phyloP scores from a whole-genome alignment of 2,888 invertebrate genomes.

The Bellardia bayeri region DNA sequence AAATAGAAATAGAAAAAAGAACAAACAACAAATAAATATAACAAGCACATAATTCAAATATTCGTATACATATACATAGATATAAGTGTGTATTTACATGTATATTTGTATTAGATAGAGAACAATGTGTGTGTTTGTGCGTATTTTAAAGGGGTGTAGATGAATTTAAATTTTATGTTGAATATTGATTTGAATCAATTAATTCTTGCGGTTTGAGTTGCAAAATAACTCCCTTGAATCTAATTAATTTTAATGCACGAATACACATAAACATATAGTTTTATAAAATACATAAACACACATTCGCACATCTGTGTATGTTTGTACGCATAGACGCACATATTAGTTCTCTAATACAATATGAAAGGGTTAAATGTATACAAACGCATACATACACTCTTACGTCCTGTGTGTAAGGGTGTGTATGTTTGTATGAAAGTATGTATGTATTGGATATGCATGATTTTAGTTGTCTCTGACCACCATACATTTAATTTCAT shows the following conservation, averaged over 20 bases:
- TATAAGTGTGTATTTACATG: conserved; percentile 3
- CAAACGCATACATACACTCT: conserved; percentile 14
- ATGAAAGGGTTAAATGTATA: conserved; percentile 41
- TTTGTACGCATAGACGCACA: conserved; percentile 66
- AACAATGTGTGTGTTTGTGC: not conserved
- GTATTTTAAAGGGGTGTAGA: conserved; percentile 33
- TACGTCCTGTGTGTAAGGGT: conserved; percentile 9
- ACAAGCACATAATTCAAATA: conserved; percentile 21
- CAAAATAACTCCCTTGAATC: conserved; percentile 83
- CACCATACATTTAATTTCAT: conserved; percentile 75
- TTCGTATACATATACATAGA: conserved; percentile 5
- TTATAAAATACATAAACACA: conserved; percentile 48
- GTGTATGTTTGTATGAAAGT: not conserved
- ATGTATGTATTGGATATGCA: conserved; percentile 10
- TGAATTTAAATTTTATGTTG: conserved; percentile 75
- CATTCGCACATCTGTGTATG: conserved; percentile 22
- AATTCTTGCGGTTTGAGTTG: conserved; percentile 78
- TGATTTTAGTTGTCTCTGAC: conserved; percentile 68
- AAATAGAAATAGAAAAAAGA: conserved; percentile 21
- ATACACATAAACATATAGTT: conserved; percentile 78
- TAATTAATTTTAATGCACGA: conserved; percentile 84
- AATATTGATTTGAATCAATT: conserved; percentile 85
- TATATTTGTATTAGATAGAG: conserved; percentile 44
- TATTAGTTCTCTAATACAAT: conserved; percentile 42
- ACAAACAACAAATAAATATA: conserved; percentile 47